Evolutionary conservation across 2,797 vertebrate genomes (phyloP).

Genomic region (Sphaeramia orbicularis): DNA sequence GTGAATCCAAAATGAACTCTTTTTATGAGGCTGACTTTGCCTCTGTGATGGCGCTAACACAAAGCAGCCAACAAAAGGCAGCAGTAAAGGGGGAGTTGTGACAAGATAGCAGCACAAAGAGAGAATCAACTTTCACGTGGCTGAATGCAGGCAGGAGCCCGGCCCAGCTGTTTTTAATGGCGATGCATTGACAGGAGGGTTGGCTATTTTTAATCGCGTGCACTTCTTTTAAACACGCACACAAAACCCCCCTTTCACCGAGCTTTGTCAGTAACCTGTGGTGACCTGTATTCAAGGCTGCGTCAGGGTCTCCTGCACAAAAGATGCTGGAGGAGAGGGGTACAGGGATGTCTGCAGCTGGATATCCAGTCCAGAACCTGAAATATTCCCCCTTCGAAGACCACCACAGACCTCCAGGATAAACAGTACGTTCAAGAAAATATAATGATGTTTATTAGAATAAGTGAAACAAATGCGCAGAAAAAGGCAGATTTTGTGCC

Average conservation of each 20-base stretch:
- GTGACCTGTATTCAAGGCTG: constrained; percentile 86
- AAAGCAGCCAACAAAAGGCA: constrained; percentile 79
- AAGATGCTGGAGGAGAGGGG: constrained; percentile 67
- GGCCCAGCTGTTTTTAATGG: constrained; percentile 89
- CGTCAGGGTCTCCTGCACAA: constrained; percentile 83
- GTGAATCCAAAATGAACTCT: constrained; percentile 88
- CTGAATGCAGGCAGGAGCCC: constrained; percentile 83
- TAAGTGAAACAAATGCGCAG: constrained; percentile 52
- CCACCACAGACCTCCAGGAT: constrained; percentile 32
- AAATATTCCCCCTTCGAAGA: constrained; percentile 9
- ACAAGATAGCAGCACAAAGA: constrained; percentile 84
- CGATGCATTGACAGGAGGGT: constrained; percentile 80
- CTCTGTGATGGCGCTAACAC: constrained; percentile 73
- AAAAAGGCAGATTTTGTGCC: constrained; percentile 18
- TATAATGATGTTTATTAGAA: constrained; percentile 63
- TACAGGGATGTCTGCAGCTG: constrained; percentile 64
- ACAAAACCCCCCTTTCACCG: constrained; percentile 74
- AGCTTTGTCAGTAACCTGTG: constrained; percentile 85
- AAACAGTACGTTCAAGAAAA: constrained; percentile 39
- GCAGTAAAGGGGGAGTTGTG: constrained; percentile 84
- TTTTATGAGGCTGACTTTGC: constrained; percentile 86
- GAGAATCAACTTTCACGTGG: constrained; percentile 87
- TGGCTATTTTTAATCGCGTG: constrained; percentile 86
- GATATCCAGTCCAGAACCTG: constrained; percentile 60
- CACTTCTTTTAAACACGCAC: constrained; percentile 79